Conservation (phyloP, 2,113 vertebrate species). For the Camelus bactrianus region DNA sequence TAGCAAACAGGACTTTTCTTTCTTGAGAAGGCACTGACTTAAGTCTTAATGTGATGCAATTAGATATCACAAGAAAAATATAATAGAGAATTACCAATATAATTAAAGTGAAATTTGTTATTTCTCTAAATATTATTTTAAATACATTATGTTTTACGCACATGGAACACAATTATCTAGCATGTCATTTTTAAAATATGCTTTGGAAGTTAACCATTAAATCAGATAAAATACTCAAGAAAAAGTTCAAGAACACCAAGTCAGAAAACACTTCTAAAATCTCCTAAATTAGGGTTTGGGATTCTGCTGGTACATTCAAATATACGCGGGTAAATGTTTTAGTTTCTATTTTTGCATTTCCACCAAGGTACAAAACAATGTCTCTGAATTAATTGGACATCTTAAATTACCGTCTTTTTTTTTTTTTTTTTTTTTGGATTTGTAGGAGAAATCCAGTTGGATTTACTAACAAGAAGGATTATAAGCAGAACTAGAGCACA, state of each 20-base stretch:
- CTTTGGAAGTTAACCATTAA: neutral
- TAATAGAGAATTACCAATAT: neutral
- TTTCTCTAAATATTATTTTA: neutral
- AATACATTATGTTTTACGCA: slow-evolving; percentile 8
- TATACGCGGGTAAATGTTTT: neutral
- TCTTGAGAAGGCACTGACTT: neutral
- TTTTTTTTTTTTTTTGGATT: neutral
- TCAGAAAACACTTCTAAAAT: neutral
- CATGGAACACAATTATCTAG: neutral
- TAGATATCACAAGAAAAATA: neutral
- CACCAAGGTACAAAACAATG: neutral
- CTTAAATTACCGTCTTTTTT: neutral
- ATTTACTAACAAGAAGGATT: neutral
- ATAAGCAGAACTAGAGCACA: neutral
- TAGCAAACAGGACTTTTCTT: neutral
- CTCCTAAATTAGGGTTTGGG: neutral
- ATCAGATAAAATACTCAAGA: neutral
- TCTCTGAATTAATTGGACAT: neutral
- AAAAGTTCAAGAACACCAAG: slow-evolving; percentile 10
- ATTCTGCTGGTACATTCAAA: neutral
- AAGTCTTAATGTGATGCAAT: neutral
- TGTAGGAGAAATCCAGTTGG: neutral
- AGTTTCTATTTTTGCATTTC: neutral
- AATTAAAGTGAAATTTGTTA: neutral
- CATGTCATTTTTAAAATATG: slow-evolving; percentile 45